Conservation (phyloP, 2,888 invertebrate species). For the Tinea trinotella region DNA sequence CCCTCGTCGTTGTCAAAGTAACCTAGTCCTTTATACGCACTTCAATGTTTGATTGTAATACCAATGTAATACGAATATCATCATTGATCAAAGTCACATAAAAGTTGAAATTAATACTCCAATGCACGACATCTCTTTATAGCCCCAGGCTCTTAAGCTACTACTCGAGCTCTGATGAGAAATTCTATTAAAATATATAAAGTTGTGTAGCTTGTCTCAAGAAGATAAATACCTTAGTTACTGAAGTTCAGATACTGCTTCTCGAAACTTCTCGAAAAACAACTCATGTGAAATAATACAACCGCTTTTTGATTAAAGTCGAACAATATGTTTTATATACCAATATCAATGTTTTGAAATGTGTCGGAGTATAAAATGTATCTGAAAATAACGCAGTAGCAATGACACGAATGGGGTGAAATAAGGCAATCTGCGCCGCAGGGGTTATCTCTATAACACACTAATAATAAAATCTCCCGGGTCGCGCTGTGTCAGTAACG, state of each 20-base stretch:
- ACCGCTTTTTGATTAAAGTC: not conserved
- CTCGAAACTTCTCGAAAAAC: no score
- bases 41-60: not conserved
- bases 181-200: no score
- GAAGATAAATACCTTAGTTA: no score
- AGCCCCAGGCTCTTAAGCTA: no score
- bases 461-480: slow-evolving; percentile 44
- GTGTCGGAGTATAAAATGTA: not conserved
- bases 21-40: not conserved
- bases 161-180: no score
- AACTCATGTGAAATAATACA: no score
- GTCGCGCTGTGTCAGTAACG: slow-evolving; percentile 21
- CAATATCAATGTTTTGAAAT: not conserved
- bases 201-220: no score
- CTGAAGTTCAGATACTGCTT: no score
- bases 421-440: slow-evolving; percentile 26
- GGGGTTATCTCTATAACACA: slow-evolving; percentile 42
- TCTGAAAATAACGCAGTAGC: not conserved
- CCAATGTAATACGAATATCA: not conserved
- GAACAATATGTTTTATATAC: not conserved
- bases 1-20: not conserved
- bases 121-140: no score
- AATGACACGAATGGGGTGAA: slow-evolving; percentile 21
- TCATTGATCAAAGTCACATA: not conserved
- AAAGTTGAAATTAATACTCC: no score